A percentile compares a stretch with the other conserved stretches of the same genome.
These are phyloP conservation scores for Amiota communis DNA, from an alignment of 2,888 invertebrate species.

Conservation along the genomic window DNA sequence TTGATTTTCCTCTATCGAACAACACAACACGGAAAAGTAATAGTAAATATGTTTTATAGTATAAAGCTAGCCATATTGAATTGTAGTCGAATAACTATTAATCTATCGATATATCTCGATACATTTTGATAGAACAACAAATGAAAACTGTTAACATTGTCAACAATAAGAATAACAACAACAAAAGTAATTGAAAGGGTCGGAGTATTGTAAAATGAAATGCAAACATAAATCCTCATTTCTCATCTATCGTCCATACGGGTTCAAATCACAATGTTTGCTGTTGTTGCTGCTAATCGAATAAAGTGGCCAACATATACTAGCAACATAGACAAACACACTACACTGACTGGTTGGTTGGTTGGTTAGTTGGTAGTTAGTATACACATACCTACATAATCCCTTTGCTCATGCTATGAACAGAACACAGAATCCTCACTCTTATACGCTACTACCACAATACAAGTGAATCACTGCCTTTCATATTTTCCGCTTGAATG, in stretches of 20 bases:
- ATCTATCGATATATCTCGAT: too few relatives aligned
- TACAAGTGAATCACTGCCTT: slow-evolving; percentile 29
- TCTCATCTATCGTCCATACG: too few relatives aligned
- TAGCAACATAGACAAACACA: background rate
- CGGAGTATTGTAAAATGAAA: background rate
- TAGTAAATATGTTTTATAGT: too few relatives aligned
- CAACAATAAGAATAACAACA: background rate
- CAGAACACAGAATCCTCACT: background rate
- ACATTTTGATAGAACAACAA: too few relatives aligned
- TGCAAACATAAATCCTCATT: background rate
- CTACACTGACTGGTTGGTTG: too few relatives aligned
- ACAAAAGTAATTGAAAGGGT: background rate
- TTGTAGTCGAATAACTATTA: too few relatives aligned
- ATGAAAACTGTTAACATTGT: background rate
- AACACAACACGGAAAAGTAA: too few relatives aligned
- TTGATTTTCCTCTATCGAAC: too few relatives aligned
- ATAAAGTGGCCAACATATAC: slow-evolving; percentile 3
- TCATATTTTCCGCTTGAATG: slow-evolving; percentile 44
- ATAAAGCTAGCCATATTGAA: too few relatives aligned
- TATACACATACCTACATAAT: too few relatives aligned
- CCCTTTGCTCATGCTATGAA: background rate
- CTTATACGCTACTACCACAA: slow-evolving; percentile 28
- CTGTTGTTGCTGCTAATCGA: slow-evolving; percentile 9
- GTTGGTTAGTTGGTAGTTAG: too few relatives aligned
- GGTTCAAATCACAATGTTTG: too few relatives aligned